Base-by-base conservation (phyloP, 2,113 vertebrate species). In the Ptilorrhoa leucosticta region DNA sequence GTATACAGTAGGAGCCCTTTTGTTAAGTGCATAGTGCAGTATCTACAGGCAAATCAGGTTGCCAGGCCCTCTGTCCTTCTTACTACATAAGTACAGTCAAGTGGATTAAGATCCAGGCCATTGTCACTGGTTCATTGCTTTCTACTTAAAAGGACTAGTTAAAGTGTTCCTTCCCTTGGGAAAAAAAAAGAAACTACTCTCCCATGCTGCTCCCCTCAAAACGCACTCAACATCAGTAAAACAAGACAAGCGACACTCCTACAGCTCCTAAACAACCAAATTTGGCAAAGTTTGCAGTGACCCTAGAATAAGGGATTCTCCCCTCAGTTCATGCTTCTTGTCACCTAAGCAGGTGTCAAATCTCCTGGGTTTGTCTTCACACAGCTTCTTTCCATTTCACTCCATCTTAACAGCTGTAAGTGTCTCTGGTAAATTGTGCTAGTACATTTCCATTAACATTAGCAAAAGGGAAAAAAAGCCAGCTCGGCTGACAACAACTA, bases 391-490 rank as follows among this genome's bases (percentile, higher is more conserved):
- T 92, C 93, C 85, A 58, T 76, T 94, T 97, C 79, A 63, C 37
- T 94, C 79, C 70, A 69, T 91, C 71, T 76, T 86, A 96, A 78
- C 94, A 96, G 85, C 96, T 97, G 75, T 92, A 95, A 97, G 85
- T 22, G 89, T 73, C 77, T 95, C 83, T 84, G 85, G 71, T 91
- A 95, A 96, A 95, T 83, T 42, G 37, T 21, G 6, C 89, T 68
- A 44, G 82, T 90, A 88, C 83, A 76, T 97, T 96, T 96, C 96
- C 96, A 96, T 96, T 97, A 97, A 97, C 94, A 94, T 95, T 91
- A 97, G 94, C 89, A 94, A 97, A 60, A 83, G 37, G 8, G 20
- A 23, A 57, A 69, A 89, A 96, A 94, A 80, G 73, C 88, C 94
- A 90, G 42, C 73, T 86, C n/a, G 1, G 28, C 83, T 95, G 96